phyloP scores from a whole-genome alignment of 2,113 vertebrate genomes.

The Ictalurus punctatus region DNA sequence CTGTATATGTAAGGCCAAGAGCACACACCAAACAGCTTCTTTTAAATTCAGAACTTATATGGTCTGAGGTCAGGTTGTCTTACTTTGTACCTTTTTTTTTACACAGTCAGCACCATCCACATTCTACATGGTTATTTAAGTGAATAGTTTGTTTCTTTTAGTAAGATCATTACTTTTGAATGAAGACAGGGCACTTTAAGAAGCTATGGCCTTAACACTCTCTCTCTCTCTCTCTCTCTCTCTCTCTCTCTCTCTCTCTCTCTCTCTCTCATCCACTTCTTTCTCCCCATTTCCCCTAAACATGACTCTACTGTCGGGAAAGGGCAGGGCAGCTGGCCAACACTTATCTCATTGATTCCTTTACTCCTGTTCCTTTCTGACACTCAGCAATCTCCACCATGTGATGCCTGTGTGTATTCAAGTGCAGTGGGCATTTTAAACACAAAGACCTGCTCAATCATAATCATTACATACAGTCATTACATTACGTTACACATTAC shows the following conservation, averaged over 20 bases:
- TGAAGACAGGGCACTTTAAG: slow-evolving; percentile 45
- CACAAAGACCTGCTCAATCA: neutral
- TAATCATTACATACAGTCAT: slow-evolving; percentile 5
- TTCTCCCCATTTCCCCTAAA: slow-evolving; percentile 19
- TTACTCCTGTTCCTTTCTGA: neutral
- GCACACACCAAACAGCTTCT: neutral
- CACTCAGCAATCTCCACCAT: neutral
- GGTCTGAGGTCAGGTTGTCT: neutral
- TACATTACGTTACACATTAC: neutral
- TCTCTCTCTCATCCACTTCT: neutral
- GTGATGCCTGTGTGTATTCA: neutral
- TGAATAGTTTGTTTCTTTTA: slow-evolving; percentile 55
- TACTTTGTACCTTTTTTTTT: neutral
- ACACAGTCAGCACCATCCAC: slow-evolving; percentile 22
- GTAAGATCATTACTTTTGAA: slow-evolving; percentile 60
- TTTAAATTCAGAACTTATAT: neutral
- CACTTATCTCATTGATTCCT: slow-evolving; percentile 16
- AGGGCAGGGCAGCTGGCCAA: slow-evolving; percentile 21
- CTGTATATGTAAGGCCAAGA: neutral
- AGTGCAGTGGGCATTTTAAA: slow-evolving; percentile 2
- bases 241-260: slow-evolving; percentile 17
- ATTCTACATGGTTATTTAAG: slow-evolving; percentile 37
- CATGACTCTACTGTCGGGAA: slow-evolving; percentile 15
- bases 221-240: neutral
- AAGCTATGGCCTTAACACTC: slow-evolving; percentile 10